phyloP scores from a whole-genome alignment of 2,888 invertebrate genomes.

The Branchellion lobata region DNA sequence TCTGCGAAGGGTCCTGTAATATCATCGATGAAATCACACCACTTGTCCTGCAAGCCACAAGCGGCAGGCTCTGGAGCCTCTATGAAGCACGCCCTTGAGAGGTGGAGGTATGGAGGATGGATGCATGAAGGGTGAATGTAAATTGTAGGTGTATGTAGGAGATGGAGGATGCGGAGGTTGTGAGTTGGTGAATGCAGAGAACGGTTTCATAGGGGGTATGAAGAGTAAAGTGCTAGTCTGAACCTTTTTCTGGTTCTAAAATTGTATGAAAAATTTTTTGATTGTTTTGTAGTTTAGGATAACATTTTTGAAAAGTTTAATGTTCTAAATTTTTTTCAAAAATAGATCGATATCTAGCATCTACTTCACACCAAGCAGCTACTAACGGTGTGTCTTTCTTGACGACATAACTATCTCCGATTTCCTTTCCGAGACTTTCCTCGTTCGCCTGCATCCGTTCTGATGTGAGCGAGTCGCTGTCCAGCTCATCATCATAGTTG shows the following conservation, averaged over 20 bases:
- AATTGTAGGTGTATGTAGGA: too few relatives aligned
- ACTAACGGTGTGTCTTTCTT: too few relatives aligned
- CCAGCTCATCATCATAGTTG: background rate
- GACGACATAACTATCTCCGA: conserved; percentile 26
- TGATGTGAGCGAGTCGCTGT: background rate
- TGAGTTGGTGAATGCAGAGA: too few relatives aligned
- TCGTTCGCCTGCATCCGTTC: background rate
- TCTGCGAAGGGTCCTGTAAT: background rate
- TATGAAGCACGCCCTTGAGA: background rate
- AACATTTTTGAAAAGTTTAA: too few relatives aligned
- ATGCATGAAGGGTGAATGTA: too few relatives aligned
- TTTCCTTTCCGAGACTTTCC: background rate
- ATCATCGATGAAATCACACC: background rate
- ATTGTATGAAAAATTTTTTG: too few relatives aligned
- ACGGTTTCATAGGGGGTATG: too few relatives aligned
- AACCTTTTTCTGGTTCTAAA: too few relatives aligned
- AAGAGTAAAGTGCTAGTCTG: too few relatives aligned
- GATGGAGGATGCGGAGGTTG: too few relatives aligned
- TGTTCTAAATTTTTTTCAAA: background rate
- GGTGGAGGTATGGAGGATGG: background rate
- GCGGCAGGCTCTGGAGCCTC: background rate
- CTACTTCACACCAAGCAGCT: too few relatives aligned
- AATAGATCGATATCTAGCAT: background rate
- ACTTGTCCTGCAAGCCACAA: background rate
- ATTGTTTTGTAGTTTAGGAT: too few relatives aligned